Conservation (phyloP, 2,113 vertebrate genomes). For the Guaruba guarouba region DNA sequence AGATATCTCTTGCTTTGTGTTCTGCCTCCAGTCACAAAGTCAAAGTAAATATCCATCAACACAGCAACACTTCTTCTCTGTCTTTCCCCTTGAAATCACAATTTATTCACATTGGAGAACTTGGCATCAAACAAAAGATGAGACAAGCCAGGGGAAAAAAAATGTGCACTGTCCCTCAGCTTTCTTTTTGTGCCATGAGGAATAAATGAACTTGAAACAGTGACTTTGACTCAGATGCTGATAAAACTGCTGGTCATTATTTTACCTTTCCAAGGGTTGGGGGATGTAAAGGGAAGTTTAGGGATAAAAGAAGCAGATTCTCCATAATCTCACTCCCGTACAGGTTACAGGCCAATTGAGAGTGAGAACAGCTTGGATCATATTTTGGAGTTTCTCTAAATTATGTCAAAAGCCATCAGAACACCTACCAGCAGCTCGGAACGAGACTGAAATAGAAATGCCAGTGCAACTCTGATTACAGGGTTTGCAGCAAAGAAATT, state of each 20-base stretch:
- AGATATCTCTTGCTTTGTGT: neutral
- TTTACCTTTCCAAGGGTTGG: neutral
- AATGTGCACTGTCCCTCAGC: neutral
- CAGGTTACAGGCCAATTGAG: neutral
- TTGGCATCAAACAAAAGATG: neutral
- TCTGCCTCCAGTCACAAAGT: conserved; percentile 29
- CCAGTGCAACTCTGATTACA: neutral
- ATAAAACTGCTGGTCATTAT: neutral
- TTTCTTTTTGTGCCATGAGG: neutral
- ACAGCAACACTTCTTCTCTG: neutral
- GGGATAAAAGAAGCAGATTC: neutral
- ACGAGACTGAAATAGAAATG: neutral
- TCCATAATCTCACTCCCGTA: neutral
- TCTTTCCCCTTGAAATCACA: conserved; percentile 18
- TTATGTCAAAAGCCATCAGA: neutral
- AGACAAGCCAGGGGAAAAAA: neutral
- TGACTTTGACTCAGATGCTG: neutral
- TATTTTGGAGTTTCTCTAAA: neutral
- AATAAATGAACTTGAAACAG: conserved; percentile 5
- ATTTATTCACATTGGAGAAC: neutral
- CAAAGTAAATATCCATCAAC: conserved; percentile 37
- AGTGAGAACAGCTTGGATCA: neutral
- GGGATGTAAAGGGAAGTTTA: neutral
- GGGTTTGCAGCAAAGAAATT: neutral
- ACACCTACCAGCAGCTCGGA: neutral